Conservation (phyloP, 2,797 vertebrate genomes). For the Aldrovandia affinis region DNA sequence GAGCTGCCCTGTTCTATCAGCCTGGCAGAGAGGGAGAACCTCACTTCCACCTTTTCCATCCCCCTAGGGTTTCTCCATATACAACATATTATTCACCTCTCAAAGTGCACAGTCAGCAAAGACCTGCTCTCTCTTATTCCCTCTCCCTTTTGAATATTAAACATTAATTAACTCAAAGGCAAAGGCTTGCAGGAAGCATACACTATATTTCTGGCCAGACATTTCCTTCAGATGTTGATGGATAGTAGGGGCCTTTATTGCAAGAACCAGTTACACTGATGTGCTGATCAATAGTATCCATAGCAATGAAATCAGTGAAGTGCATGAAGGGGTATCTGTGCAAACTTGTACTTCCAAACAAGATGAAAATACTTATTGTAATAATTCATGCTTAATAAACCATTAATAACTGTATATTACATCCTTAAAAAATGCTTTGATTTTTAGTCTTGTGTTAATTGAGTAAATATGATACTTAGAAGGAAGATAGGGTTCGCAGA, state of each 20-base stretch:
- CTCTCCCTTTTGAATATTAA: constrained; percentile 44
- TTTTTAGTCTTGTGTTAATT: not conserved
- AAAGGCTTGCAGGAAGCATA: constrained; percentile 35
- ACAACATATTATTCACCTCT: constrained; percentile 45
- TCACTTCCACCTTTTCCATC: constrained; percentile 3
- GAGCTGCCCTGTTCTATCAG: constrained; percentile 23
- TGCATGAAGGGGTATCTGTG: not conserved
- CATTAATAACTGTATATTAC: not conserved
- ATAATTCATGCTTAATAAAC: not conserved
- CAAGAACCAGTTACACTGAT: constrained; percentile 27
- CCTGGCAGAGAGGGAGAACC: constrained; percentile 14
- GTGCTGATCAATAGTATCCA: constrained; percentile 25
- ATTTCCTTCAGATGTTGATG: constrained; percentile 45
- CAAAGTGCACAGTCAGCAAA: constrained; percentile 52
- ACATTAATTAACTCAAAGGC: constrained; percentile 55
- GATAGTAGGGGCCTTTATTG: constrained; percentile 34
- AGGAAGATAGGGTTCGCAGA: not conserved
- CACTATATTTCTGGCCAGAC: constrained; percentile 39
- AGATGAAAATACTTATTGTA: not conserved
- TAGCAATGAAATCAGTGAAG: not conserved
- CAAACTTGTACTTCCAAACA: not conserved
- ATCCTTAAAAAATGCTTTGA: not conserved
- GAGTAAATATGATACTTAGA: not conserved
- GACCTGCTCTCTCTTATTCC: constrained; percentile 36
- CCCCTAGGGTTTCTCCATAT: constrained; percentile 28